Base-by-base conservation (phyloP, 2,888 invertebrate species). In the Glyphotaelius pellucidus region DNA sequence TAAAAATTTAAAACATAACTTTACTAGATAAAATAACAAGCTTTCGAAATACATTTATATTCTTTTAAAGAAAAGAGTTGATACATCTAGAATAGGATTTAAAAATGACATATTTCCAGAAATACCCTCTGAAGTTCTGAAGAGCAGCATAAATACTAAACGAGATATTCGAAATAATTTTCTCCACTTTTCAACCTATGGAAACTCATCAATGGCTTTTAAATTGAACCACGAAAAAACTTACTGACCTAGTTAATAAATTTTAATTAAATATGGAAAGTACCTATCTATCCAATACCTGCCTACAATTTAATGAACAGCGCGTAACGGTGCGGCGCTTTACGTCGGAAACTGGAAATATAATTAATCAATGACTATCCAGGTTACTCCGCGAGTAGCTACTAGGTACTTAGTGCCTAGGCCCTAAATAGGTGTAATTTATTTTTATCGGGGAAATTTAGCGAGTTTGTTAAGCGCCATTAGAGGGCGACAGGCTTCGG, bases 381-480 rank as follows among this genome's bases (percentile, higher is more conserved):
- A 67, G 7, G 67, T 25, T 67, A 25, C 9, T 67, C 67, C 3
- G 2, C 7, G 67, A 67, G 67, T 67, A 67, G 2, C 67, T 25
- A 67, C 9, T 67, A 67, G n/a, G 67, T 67, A 67, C 67, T n/a
- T 9, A 67, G 19, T 25, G 25, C 67, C 67, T 25, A 9, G 67
- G 67, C n/a, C 67, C 67, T 35, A 32, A 83, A 83, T 35, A 83
- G 35, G 12, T 19, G 83, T 83, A 83, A 83, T 35, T 83, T 83
- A 83, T 83, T 83, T 83, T 83, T 83, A 83, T 25, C 83, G 83
- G 35, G 35, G 5, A 38, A 25, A 32, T 31, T 83, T 38, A 19
- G 35, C 83, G 83, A 38, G 83, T 38, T n/a, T 30, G 52, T 31
- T 87, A 32, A 32, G 30, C 87, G 87, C 87, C 87, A 87, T 47